Evolutionary conservation across 2,888 invertebrate species (phyloP).

Genomic region (Netelia melanura): DNA sequence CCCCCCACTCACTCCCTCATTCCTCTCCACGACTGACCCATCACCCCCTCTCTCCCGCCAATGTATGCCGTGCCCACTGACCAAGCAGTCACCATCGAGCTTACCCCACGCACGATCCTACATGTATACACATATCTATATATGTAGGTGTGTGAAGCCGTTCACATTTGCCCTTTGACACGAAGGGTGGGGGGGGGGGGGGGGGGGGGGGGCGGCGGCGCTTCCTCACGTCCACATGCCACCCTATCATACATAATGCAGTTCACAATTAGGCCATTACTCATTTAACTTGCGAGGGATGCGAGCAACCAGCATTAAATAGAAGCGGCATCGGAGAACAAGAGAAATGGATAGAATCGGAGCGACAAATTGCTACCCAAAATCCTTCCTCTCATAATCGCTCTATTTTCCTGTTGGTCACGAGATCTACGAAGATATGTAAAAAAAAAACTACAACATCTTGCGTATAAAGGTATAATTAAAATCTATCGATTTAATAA

Average conservation of each 20-base stretch:
- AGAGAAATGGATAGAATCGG: constrained; percentile 24
- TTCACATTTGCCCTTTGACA: constrained; percentile 76
- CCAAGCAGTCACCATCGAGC: constrained; percentile 8
- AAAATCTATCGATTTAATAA: too few species aligned
- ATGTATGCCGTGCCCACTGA: constrained; percentile 51
- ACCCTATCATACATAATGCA: constrained; percentile 73
- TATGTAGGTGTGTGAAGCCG: constrained; percentile 51
- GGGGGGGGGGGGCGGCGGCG: neutral
- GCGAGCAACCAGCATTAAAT: neutral
- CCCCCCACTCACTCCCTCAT: neutral
- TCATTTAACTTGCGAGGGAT: constrained; percentile 67
- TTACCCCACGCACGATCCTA: constrained; percentile 33
- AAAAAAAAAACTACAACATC: too few species aligned
- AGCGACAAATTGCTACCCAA: neutral
- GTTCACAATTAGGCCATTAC: constrained; percentile 75
- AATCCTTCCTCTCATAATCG: neutral
- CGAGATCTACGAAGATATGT: too few species aligned
- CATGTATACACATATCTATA: constrained; percentile 12
- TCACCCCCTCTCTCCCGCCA: neutral
- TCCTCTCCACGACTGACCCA: neutral
- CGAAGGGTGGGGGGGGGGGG: neutral
- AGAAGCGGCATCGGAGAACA: neutral
- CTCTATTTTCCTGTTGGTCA: too few species aligned
- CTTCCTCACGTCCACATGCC: constrained; percentile 20
- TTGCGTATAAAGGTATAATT: too few species aligned